These are phyloP conservation scores for Oxyruncus cristatus DNA, from an alignment of 2,113 vertebrate genomes.

Conservation along the genomic window DNA sequence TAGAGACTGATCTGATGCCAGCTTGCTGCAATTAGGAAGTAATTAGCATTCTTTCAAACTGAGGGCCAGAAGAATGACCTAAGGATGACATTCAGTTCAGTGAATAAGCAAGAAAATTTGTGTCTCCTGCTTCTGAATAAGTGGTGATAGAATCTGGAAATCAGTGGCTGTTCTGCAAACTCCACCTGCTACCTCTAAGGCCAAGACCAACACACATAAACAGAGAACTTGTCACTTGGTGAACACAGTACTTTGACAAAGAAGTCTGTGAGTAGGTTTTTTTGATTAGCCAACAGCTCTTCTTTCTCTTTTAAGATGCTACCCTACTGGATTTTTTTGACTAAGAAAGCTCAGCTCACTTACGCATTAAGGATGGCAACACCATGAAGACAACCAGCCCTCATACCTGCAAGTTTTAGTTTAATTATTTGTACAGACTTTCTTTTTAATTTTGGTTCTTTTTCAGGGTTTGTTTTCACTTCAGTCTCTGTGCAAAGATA, in stretches of 20 bases:
- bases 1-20: conserved; percentile 39
- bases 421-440: background rate
- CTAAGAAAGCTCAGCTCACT: background rate
- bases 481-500: background rate
- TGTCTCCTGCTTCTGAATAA: background rate
- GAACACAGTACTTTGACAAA: background rate
- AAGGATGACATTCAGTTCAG: background rate
- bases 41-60: conserved; percentile 40
- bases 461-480: background rate
- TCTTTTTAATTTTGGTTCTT: background rate
- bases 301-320: background rate
- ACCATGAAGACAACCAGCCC: background rate
- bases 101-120: background rate
- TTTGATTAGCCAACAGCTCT: background rate
- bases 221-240: background rate
- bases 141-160: background rate
- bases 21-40: conserved; percentile 28
- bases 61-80: background rate
- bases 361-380: background rate
- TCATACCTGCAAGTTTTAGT: background rate
- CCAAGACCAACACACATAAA: background rate
- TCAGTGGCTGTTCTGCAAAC: background rate
- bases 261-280: background rate
- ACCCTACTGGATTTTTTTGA: background rate
- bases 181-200: background rate